These are phyloP conservation scores for Mohoua ochrocephala DNA, from an alignment of 2,113 vertebrate genomes.

Conservation along the genomic window DNA sequence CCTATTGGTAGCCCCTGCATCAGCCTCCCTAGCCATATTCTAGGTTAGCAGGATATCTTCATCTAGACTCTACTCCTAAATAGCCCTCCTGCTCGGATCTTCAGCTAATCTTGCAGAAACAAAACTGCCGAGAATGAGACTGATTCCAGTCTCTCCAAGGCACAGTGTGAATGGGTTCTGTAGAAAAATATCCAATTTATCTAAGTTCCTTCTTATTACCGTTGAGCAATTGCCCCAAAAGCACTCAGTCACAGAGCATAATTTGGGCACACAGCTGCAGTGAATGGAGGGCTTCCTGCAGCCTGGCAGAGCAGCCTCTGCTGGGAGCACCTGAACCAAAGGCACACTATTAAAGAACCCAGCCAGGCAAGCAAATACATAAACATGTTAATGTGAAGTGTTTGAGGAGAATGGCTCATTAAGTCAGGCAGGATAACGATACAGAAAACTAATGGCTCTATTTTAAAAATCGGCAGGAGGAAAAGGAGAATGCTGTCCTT, in stretches of 20 bases:
- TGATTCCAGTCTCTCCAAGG: neutral
- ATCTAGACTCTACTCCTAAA: neutral
- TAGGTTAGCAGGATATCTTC: neutral
- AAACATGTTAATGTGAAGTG: neutral
- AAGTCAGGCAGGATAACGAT: neutral
- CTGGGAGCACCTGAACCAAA: constrained; percentile 14
- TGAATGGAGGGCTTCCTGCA: neutral
- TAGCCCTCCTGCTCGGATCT: neutral
- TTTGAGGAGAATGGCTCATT: constrained; percentile 15
- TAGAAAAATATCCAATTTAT: neutral
- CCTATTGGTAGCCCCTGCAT: neutral
- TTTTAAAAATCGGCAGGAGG: neutral
- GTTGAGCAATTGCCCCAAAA: neutral
- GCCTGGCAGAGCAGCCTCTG: neutral
- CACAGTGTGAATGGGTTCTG: neutral
- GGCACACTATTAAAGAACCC: neutral
- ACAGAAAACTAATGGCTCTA: neutral
- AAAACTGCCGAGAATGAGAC: neutral
- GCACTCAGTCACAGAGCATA: neutral
- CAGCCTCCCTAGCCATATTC: neutral
- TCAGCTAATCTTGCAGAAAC: neutral
- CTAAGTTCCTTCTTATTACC: neutral
- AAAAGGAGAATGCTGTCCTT: neutral
- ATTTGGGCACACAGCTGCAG: neutral
- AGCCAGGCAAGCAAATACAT: neutral